phyloP scores from a whole-genome alignment of 2,888 invertebrate species.

The Timandra comae region DNA sequence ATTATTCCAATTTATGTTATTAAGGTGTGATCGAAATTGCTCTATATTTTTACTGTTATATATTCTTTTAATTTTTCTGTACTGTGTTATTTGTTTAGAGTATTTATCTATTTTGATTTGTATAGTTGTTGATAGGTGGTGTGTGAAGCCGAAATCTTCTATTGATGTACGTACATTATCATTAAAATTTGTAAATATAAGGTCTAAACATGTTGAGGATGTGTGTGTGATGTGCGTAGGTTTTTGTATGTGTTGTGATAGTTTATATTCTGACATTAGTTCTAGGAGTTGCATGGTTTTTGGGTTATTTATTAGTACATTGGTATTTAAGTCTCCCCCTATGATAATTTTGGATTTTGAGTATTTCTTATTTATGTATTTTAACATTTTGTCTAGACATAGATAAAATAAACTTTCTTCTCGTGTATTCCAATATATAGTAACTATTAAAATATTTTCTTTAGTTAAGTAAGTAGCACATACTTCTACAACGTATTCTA shows the following conservation, averaged over 20 bases:
- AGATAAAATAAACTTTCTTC: slow-evolving; percentile 6
- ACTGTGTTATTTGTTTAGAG: neutral
- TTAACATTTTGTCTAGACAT: slow-evolving; percentile 1
- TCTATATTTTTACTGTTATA: slow-evolving; percentile 1
- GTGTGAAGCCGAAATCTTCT: slow-evolving; percentile 3
- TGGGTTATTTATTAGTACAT: neutral
- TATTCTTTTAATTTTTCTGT: neutral
- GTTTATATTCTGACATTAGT: slow-evolving; percentile 4
- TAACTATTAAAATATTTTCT: slow-evolving; percentile 4
- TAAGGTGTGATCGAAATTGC: neutral
- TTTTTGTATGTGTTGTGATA: slow-evolving; percentile 5
- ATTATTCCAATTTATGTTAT: neutral
- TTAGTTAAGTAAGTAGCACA: slow-evolving; percentile 7
- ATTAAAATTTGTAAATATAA: slow-evolving; percentile 8
- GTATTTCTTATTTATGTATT: slow-evolving; percentile 2
- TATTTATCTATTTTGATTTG: neutral
- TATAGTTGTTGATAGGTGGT: slow-evolving; percentile 2
- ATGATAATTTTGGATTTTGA: slow-evolving; percentile 5
- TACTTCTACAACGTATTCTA: slow-evolving; percentile 13
- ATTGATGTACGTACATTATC: neutral
- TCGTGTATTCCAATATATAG: slow-evolving; percentile 13
- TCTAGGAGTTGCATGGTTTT: slow-evolving; percentile 2
- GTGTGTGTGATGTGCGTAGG: slow-evolving; percentile 5
- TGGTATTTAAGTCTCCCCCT: neutral
- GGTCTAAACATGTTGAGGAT: slow-evolving; percentile 8